Base-by-base conservation (phyloP, 1,140 invertebrate species). In the Drosophila triauraria region DNA sequence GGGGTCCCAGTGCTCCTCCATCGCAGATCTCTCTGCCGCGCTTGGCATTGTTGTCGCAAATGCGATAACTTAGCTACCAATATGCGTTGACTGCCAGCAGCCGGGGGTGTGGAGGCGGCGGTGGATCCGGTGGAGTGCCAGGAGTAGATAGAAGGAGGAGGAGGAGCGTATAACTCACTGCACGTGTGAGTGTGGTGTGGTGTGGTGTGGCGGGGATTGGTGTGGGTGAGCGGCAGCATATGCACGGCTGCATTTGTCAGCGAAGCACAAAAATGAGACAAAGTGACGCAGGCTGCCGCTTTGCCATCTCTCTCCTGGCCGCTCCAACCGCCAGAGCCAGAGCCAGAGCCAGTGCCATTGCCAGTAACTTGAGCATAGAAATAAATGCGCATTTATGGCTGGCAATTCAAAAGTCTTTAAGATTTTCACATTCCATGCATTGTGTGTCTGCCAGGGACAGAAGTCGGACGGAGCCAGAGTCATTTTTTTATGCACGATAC, bases 321-420 rank as follows among this genome's bases (percentile, higher is more conserved):
- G 50, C 46, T 57, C 48, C 53, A 57, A n/a, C 35, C 64, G 40
- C 47, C 46, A 40, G 12, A 38, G n/a, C 27, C 46, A 27, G 42
- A 23, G 10, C 44, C 30, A 13, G 42, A 25, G 32, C 78, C 59
- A 54, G 30, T 50, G 50, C 50, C 46, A 59, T 25, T 47, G 75
- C 32, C 57, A 64, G 80, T 72, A 84, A 85, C 85, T 90, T 79
- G 85, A 87, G 84, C 80, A 87, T 87, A 88, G 84, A 90, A 90
- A 90, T 90, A 90, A 90, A 90, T 90, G 85, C 85, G 85, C 85
- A 90, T 90, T 90, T 90, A 90, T 90, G 85, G 86, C 68, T 63
- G 86, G 84, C 85, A 90, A 90, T 90, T 90, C 85, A 90, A 90
- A 90, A 90, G 85, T 90, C 85, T 90, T 90, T 90, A 90, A 90